Conservation (phyloP, 2,113 vertebrate species). For the Noturus placidus region DNA sequence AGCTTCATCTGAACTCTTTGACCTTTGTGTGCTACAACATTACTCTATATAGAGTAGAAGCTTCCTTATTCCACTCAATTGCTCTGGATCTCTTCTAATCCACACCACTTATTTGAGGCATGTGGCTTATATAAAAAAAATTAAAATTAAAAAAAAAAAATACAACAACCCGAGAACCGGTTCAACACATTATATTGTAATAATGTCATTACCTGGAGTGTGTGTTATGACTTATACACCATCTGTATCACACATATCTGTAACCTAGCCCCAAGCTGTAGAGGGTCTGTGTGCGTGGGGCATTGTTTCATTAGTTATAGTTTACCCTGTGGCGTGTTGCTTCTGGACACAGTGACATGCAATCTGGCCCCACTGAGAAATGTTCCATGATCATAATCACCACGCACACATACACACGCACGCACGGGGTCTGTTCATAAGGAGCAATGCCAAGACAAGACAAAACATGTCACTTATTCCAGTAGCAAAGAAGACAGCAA, state of each 20-base stretch:
- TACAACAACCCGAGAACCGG: background rate
- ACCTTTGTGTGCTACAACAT: constrained; percentile 1
- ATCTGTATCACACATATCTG: background rate
- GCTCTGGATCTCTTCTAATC: background rate
- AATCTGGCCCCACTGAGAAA: constrained; percentile 76
- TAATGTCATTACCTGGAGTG: background rate
- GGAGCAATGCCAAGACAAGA: constrained; percentile 58
- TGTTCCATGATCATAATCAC: constrained; percentile 66
- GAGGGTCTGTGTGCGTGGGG: background rate
- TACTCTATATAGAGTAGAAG: background rate
- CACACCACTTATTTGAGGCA: background rate
- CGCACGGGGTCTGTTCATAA: constrained; percentile 59
- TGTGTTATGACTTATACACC: background rate
- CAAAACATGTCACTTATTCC: constrained; percentile 10
- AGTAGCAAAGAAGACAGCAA: constrained; percentile 22
- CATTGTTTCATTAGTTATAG: constrained; percentile 55
- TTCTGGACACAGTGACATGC: constrained; percentile 55
- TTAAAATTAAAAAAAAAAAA: background rate
- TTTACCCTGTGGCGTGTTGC: constrained; percentile 58
- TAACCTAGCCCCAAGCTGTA: background rate
- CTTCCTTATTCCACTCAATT: no score
- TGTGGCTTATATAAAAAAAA: background rate
- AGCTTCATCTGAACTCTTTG: background rate
- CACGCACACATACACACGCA: constrained; percentile 52
- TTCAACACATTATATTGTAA: background rate